Conservation (phyloP, 2,888 invertebrate genomes). For the Darwinula stevensoni region DNA sequence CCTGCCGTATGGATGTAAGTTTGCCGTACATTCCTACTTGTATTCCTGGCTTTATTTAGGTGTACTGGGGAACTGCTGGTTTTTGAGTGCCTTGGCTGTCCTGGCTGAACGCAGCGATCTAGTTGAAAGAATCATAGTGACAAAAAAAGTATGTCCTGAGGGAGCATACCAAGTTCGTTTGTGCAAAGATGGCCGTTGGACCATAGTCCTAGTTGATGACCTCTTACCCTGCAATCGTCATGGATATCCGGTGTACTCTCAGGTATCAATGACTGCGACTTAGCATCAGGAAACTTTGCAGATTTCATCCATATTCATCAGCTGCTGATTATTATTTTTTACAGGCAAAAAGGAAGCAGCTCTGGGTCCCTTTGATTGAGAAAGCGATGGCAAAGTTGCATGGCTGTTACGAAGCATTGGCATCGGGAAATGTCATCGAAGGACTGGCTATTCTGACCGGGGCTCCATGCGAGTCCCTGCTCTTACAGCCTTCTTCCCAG, state of each 20-base stretch:
- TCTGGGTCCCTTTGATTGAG: slow-evolving; percentile 95
- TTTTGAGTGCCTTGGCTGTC: slow-evolving; percentile 79
- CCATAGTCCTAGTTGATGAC: slow-evolving; percentile 81
- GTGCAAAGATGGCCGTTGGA: slow-evolving; percentile 93
- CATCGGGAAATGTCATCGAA: slow-evolving; percentile 84
- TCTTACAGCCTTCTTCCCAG: slow-evolving; percentile 28
- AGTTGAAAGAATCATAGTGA: slow-evolving; percentile 66
- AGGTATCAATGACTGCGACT: too few relatives aligned
- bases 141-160: slow-evolving; percentile 40
- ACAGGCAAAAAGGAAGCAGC: slow-evolving; percentile 68
- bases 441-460: slow-evolving; percentile 77
- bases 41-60: too few relatives aligned
- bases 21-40: too few relatives aligned
- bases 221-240: slow-evolving; percentile 75
- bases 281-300: too few relatives aligned
- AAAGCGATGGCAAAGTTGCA: slow-evolving; percentile 95
- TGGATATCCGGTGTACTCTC: slow-evolving; percentile 73
- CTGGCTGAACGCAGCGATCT: slow-evolving; percentile 80
- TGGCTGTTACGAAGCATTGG: slow-evolving; percentile 85
- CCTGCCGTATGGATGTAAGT: too few relatives aligned
- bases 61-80: slow-evolving; percentile 89
- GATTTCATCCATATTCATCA: slow-evolving; percentile 5
- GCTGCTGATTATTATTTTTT: slow-evolving; percentile 11
- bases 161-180: slow-evolving; percentile 30
- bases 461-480: slow-evolving; percentile 84